Evolutionary conservation across 2,797 vertebrate species (phyloP).

Genomic region (Etheostoma nigrum): DNA sequence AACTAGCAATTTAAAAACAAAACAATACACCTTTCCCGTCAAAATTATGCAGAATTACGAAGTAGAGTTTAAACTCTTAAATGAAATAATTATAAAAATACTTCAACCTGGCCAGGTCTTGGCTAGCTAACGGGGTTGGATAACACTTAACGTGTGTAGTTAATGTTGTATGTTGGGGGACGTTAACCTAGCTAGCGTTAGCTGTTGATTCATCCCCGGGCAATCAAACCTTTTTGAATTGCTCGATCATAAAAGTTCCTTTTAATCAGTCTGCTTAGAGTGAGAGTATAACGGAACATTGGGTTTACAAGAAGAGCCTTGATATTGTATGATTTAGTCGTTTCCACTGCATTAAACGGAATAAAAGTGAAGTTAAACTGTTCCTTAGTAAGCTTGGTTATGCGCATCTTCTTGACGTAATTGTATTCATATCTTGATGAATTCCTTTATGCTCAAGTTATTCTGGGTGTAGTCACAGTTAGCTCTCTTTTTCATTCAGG

Average conservation of each 20-base stretch:
- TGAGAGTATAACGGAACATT: background rate
- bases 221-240: background rate
- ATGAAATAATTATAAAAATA: background rate
- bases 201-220: background rate
- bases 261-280: accelerated
- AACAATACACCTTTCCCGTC: accelerated
- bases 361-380: background rate
- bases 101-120: background rate
- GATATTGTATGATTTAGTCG: background rate
- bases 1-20: background rate
- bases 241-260: background rate
- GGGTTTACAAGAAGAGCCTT: accelerated
- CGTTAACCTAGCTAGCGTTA: background rate
- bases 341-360: background rate
- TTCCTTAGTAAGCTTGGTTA: background rate
- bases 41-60: background rate
- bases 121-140: conserved; percentile 31
- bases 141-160: conserved; percentile 32
- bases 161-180: conserved; percentile 36
- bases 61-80: background rate
- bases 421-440: no score
- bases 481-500: background rate
- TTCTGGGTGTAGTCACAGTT: background rate
- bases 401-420: background rate
- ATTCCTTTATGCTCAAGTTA: background rate